Evolutionary conservation across 2,113 vertebrate genomes (phyloP).

Genomic region (Dolichallabes microphthalmus): DNA sequence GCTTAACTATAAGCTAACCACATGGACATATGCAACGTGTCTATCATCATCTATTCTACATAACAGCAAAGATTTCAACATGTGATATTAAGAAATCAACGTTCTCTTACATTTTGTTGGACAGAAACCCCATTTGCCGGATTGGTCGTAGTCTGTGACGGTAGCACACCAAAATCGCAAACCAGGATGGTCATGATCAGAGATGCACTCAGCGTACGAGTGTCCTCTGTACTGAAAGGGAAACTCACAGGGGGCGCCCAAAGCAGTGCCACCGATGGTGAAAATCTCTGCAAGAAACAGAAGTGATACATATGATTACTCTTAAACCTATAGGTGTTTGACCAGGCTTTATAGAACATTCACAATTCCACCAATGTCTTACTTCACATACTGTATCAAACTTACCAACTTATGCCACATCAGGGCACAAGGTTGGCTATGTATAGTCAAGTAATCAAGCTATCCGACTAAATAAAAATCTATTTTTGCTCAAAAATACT

Average conservation of each 20-base stretch:
- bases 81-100: background rate
- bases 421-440: background rate
- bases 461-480: background rate
- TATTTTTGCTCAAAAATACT: too few relatives aligned
- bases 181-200: constrained; percentile 74
- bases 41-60: background rate
- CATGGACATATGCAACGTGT: background rate
- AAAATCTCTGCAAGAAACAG: constrained; percentile 74
- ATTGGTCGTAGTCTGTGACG: constrained; percentile 73
- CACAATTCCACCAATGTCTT: background rate
- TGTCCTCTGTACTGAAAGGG: constrained; percentile 82
- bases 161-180: constrained; percentile 87
- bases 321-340: background rate
- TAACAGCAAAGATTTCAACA: background rate
- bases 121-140: constrained; percentile 85
- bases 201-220: constrained; percentile 87
- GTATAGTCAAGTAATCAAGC: background rate
- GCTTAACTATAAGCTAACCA: background rate
- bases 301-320: background rate
- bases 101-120: constrained; percentile 78
- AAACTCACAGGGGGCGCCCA: constrained; percentile 84
- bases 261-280: constrained; percentile 82
- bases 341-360: background rate
- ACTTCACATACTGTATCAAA: background rate
- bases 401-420: background rate